Conservation (phyloP, 2,113 vertebrate species). For the Xenopus tropicalis region DNA sequence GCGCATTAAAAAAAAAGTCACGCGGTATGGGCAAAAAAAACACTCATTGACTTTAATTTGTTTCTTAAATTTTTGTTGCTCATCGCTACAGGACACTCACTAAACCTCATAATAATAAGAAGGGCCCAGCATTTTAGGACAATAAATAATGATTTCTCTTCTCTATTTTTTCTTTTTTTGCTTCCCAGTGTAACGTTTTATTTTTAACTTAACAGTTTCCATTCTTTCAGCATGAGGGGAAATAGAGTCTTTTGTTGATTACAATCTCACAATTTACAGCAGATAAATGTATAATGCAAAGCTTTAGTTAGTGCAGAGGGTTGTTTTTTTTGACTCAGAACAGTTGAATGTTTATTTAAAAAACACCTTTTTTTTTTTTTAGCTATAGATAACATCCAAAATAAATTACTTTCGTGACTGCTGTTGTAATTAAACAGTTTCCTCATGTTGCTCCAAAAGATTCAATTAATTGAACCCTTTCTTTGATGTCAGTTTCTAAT, state of each 20-base stretch:
- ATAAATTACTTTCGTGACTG: conserved; percentile 21
- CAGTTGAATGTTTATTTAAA: conserved; percentile 15
- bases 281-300: conserved; percentile 8
- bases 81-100: no score
- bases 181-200: no score
- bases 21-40: no score
- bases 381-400: conserved; percentile 19
- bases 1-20: no score
- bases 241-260: conserved; percentile 7
- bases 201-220: no score
- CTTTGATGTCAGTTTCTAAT: conserved; percentile 8
- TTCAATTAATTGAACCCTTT: conserved; percentile 31
- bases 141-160: no score
- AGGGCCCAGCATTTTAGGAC: no score
- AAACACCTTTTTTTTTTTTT: neutral
- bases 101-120: no score
- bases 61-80: no score
- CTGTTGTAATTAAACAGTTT: conserved; percentile 32
- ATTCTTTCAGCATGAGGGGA: neutral
- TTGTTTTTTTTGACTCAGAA: neutral
- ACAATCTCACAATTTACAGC: neutral
- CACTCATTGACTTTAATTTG: no score
- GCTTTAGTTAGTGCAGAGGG: neutral
- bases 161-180: no score
- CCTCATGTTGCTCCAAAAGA: conserved; percentile 18